Percentiles rank a stretch among this genome's conserved stretches.
These are phyloP conservation scores for Cephalotes varians DNA, from an alignment of 2,888 invertebrate species.

Conservation along the genomic window DNA sequence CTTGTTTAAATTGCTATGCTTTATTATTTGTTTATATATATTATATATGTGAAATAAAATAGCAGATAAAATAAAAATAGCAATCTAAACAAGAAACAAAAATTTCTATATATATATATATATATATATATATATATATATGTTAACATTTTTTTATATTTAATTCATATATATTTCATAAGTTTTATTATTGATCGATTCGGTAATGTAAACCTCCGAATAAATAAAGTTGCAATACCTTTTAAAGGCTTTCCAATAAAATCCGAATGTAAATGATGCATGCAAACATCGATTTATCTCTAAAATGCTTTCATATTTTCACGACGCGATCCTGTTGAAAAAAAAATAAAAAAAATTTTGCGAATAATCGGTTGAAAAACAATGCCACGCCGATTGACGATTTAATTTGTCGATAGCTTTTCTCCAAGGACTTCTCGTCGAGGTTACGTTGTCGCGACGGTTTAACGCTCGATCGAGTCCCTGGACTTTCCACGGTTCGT, in stretches of 20 bases:
- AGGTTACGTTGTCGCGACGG: conserved; percentile 56
- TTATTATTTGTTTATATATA: not conserved
- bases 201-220: not conserved
- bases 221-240: not conserved
- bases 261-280: not conserved
- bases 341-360: not conserved
- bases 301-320: not conserved
- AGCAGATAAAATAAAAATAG: too few species aligned
- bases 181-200: not conserved
- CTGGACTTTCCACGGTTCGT: conserved; percentile 68
- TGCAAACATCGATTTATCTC: not conserved
- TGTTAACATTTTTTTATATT: too few species aligned
- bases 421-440: conserved; percentile 60
- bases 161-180: not conserved
- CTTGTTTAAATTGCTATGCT: not conserved
- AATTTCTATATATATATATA: too few species aligned
- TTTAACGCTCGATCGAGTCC: conserved; percentile 74
- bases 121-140: too few species aligned
- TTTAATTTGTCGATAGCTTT: conserved; percentile 51
- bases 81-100: too few species aligned
- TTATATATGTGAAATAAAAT: too few species aligned
- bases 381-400: conserved; percentile 24
- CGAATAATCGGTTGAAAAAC: not conserved
- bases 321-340: not conserved
- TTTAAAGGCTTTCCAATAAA: conserved; percentile 14